Evolutionary conservation across 2,113 vertebrate genomes (phyloP), one percentile per base, ranked within the genome.

Genomic region (Protobothrops flavoviridis): DNA sequence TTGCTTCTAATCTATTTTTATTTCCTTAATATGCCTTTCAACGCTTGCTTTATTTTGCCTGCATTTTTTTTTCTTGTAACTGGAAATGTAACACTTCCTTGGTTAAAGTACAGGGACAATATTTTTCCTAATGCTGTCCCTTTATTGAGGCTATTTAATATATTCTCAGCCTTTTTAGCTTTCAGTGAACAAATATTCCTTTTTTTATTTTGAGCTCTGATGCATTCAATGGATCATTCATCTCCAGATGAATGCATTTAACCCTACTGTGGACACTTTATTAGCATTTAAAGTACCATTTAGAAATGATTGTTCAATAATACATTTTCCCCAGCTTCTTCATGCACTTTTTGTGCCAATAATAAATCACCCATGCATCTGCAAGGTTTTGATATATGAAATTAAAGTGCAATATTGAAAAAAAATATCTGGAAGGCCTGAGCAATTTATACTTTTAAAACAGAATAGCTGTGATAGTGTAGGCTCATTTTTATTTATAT

Each of bases 301-400:
- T 39, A 90, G 21, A 50, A 56, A 90, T 90, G 48, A 86, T 92
- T 89, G 90, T 90, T 92, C 91, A 90, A 33, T 87, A 92, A 50
- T 43, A 64, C 52, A 74, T 69, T 94, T 92, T 21, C 52, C 69
- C 48, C 52, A 61, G n/a, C 13, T 92, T 88, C 85, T 50, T 94
- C 55, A 91, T 89, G 53, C 17, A 1, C 3, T 8, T 91, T 89
- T 17, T 87, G 15, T 87, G 87, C 91, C 50, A 87, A 94, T 69
- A 92, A 92, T 90, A 94, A 90, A 90, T 92, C 53, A 55, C 89
- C 39, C 45, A 92, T 33, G 33, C 85, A 90, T 48, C 26, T 85
- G 39, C 33, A 85, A 93, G 52, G 43, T 85, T 88, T 85, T 93
- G 87, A 85, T 85, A 57, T 57, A 89, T 93, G 52, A 90, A 26